Percentiles rank a stretch among this genome's conserved stretches.
Evolutionary conservation across 2,113 vertebrate species (phyloP).

Genomic region (Argyrosomus japonicus): DNA sequence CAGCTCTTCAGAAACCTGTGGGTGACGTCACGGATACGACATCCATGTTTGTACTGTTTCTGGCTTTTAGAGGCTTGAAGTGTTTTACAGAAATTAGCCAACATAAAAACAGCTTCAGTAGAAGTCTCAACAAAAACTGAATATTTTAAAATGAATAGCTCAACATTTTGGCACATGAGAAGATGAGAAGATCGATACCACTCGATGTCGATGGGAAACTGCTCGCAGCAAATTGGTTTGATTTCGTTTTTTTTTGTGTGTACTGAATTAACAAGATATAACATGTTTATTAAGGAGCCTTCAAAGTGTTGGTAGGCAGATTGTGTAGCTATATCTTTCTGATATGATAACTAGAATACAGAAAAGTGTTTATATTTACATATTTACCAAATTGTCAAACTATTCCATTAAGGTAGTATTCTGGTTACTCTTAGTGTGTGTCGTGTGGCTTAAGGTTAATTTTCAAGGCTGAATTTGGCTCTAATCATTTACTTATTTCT

Average conservation of each 20-base stretch:
- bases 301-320: neutral
- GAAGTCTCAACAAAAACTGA: neutral
- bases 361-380: neutral
- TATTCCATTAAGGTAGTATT: neutral
- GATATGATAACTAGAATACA: neutral
- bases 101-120: neutral
- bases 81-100: too few species aligned
- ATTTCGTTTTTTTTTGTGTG: too few species aligned
- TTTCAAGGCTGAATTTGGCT: slow-evolving; percentile 8
- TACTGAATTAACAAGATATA: neutral
- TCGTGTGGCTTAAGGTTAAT: neutral
- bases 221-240: neutral
- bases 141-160: neutral
- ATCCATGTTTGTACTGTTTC: too few species aligned
- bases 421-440: neutral
- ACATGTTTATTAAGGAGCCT: neutral
- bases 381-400: neutral
- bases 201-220: neutral
- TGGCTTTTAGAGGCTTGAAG: neutral
- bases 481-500: slow-evolving; percentile 8
- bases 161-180: neutral
- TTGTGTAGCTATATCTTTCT: neutral
- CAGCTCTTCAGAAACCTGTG: too few species aligned
- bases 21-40: too few species aligned
- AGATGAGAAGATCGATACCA: neutral